Evolutionary conservation across 2,797 vertebrate species (phyloP), one percentile per base, ranked within the genome.

Genomic region (Halcyon badia): DNA sequence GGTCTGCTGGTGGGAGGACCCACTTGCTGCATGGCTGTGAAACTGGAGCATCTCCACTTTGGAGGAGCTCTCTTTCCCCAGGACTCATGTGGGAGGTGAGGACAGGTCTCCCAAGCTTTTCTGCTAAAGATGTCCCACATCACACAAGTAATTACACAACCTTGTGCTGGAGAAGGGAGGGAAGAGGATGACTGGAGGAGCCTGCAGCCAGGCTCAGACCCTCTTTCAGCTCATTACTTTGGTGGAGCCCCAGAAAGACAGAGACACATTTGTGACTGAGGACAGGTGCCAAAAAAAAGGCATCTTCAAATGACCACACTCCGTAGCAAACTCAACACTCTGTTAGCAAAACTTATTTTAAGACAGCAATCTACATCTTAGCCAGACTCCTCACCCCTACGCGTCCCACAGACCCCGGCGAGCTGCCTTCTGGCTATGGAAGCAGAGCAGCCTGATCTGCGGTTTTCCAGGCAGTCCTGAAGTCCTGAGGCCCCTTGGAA

Each of bases 31-130:
- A 7, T 0, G 24, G 52, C 85, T 79, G 65, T 65, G 82, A 83
- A 93, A 95, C 22, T 4, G 6, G 76, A 77, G 65, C 70, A 70
- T 9, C 33, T 5, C 30, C 1, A 2, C 22, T n/a, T 54, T 10
- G 7, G 42, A 76, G 91, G 72, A 79, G 69, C 37, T 77, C 64
- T 78, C 13, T 37, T 78, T 88, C 62, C 26, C 46, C 42, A 25
- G 25, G 33, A 54, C 46, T 88, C 6, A 1, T 5, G 44, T 69
- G 62, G 80, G 81, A 77, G 80, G 62, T 58, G 80, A 83, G 60
- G 73, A 94, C 80, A 69, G n/a, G 33, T 65, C 83, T 94, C 72
- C 80, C 86, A 86, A 83, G 85, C 26, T 93, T 83, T 93, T 86
- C 83, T 95, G 54, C 83, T 81, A 25, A 88, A 82, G 85, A 15